Conservation (phyloP, 2,797 vertebrate genomes). For the Notoglanidium macrostoma region DNA sequence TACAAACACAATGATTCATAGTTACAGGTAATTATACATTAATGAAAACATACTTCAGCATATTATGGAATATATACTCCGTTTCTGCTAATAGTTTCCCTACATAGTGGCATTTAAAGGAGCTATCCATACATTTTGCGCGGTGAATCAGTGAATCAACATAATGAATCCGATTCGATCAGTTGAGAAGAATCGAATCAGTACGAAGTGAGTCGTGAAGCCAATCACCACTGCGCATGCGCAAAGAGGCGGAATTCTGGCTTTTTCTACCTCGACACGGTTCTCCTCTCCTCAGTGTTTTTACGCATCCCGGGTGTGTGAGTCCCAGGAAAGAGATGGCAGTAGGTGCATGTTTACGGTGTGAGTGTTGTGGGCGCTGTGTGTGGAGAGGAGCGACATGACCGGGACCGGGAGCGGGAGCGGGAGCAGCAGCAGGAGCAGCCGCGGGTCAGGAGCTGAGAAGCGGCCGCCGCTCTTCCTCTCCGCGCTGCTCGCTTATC, state of each 20-base stretch:
- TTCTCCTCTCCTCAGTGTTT: slow-evolving; percentile 6
- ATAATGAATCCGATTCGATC: neutral
- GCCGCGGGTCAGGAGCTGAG: slow-evolving; percentile 54
- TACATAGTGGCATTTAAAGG: too few relatives aligned
- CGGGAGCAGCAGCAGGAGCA: slow-evolving; percentile 69
- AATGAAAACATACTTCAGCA: too few relatives aligned
- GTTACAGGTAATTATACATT: too few relatives aligned
- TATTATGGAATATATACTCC: too few relatives aligned
- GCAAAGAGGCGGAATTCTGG: slow-evolving; percentile 57
- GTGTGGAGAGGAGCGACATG: slow-evolving; percentile 71
- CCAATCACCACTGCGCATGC: slow-evolving; percentile 67
- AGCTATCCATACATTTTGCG: neutral
- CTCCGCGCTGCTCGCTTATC: slow-evolving; percentile 61
- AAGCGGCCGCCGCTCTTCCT: slow-evolving; percentile 54
- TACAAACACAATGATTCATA: too few relatives aligned
- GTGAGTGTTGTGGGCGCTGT: slow-evolving; percentile 53
- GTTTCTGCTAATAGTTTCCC: too few relatives aligned
- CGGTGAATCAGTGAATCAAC: slow-evolving; percentile 4
- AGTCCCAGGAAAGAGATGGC: neutral
- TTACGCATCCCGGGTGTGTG: neutral
- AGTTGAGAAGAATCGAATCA: neutral
- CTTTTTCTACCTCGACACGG: slow-evolving; percentile 27
- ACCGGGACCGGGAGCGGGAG: slow-evolving; percentile 62
- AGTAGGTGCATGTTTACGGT: slow-evolving; percentile 23
- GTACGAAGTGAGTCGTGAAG: neutral